Evolutionary conservation across 2,888 invertebrate species (phyloP).

Genomic region (Archips xylosteana): DNA sequence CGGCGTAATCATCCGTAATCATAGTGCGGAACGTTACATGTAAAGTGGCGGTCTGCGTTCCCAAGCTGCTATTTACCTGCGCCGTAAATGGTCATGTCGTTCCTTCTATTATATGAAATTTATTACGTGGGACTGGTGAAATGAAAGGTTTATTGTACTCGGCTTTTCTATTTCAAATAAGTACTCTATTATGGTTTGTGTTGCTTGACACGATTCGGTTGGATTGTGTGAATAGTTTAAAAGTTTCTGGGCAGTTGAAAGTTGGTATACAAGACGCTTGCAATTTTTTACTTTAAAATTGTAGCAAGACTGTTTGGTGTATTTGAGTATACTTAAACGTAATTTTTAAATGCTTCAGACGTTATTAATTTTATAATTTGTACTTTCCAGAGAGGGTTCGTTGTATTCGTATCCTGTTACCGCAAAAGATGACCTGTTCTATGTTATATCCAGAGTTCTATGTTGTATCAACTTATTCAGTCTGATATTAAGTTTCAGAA

Average conservation of each 20-base stretch:
- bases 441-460: no score
- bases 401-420: no score
- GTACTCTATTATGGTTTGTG: constrained; percentile 16
- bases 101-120: constrained; percentile 50
- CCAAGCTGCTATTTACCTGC: constrained; percentile 48
- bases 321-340: no score
- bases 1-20: constrained; percentile 80
- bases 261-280: no score
- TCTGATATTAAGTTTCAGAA: no score
- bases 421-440: no score
- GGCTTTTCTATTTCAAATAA: constrained; percentile 26
- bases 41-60: constrained; percentile 51
- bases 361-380: no score
- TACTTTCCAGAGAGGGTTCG: no score
- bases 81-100: constrained; percentile 61
- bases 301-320: no score
- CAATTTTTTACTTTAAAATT: no score
- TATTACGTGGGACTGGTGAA: constrained; percentile 41
- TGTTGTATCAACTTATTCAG: no score
- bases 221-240: background rate
- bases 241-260: background rate
- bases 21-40: constrained; percentile 59
- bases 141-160: constrained; percentile 40
- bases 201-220: constrained; percentile 16
- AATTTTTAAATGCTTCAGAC: no score